Conservation (phyloP, 2,797 vertebrate species). For the Megaceryle alcyon region DNA sequence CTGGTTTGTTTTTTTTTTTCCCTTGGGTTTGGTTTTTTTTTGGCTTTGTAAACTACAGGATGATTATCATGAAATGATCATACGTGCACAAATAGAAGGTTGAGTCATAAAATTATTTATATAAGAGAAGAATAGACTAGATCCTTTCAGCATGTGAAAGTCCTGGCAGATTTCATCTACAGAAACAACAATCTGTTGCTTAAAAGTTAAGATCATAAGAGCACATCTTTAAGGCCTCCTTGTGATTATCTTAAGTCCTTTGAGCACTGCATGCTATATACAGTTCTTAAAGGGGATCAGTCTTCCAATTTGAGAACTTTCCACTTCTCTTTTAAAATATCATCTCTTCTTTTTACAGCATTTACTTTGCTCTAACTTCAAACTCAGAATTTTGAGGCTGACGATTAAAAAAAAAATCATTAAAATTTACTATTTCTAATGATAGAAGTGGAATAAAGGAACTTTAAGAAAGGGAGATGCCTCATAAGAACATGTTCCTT, state of each 20-base stretch:
- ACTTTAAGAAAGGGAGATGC: neutral
- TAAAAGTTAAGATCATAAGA: neutral
- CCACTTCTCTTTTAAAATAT: neutral
- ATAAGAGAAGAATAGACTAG: neutral
- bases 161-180: neutral
- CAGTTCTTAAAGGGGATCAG: neutral
- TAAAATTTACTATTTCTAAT: neutral
- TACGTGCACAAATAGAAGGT: neutral
- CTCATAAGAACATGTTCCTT: neutral
- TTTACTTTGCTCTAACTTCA: neutral
- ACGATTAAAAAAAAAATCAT: neutral
- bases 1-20: neutral
- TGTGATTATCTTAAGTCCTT: neutral
- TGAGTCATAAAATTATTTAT: conserved; percentile 6
- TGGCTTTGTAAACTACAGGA: conserved; percentile 1
- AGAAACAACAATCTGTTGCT: neutral
- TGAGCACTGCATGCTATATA: neutral
- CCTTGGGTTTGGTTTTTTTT: neutral
- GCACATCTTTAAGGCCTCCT: neutral
- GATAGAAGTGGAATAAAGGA: neutral
- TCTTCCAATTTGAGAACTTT: neutral
- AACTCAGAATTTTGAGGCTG: neutral
- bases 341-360: neutral
- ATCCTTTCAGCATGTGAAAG: neutral
- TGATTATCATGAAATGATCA: conserved; percentile 15